Evolutionary conservation across 2,888 invertebrate genomes (phyloP).

Genomic region (Drosophila hamatofila): DNA sequence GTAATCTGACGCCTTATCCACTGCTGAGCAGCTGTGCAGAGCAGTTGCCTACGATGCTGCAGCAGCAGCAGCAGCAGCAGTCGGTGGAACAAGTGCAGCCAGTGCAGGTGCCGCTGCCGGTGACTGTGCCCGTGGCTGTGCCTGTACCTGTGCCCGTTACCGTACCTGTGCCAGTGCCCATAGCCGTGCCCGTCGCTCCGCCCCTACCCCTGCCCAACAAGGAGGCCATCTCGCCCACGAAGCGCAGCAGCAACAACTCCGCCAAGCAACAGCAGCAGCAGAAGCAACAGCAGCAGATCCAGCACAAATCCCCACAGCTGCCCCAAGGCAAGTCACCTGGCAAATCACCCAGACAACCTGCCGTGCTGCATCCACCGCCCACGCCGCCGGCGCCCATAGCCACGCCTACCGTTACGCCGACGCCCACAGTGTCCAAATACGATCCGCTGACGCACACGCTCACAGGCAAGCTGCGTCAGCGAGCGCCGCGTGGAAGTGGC

Average conservation of each 20-base stretch:
- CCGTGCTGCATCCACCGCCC: conserved; percentile 57
- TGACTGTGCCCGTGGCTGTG: conserved; percentile 35
- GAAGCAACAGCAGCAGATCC: conserved; percentile 18
- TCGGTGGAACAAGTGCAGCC: conserved; percentile 53
- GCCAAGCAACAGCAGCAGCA: conserved; percentile 25
- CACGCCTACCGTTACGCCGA: conserved; percentile 39
- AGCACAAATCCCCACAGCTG: conserved; percentile 87
- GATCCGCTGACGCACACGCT: conserved; percentile 81
- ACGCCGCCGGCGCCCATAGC: conserved; percentile 49
- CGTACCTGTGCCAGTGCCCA: conserved; percentile 17
- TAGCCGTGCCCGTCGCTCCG: conserved; percentile 24
- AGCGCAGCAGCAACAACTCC: conserved; percentile 74
- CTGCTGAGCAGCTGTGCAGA: conserved; percentile 37
- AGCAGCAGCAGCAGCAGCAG: conserved; percentile 23
- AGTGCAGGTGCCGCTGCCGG: conserved; percentile 19
- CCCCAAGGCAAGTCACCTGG: conserved; percentile 88
- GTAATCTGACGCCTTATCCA: conserved; percentile 56
- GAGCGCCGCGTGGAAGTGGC: conserved; percentile 83
- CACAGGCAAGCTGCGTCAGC: conserved; percentile 82
- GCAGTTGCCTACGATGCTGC: conserved; percentile 66
- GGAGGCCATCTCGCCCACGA: conserved; percentile 76
- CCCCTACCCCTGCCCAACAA: conserved; percentile 38
- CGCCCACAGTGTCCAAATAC: conserved; percentile 65
- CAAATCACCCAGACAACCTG: conserved; percentile 86
- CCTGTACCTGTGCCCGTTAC: conserved; percentile 32